Conservation (phyloP, 2,888 invertebrate genomes). For the Drosophila maculinotata region DNA sequence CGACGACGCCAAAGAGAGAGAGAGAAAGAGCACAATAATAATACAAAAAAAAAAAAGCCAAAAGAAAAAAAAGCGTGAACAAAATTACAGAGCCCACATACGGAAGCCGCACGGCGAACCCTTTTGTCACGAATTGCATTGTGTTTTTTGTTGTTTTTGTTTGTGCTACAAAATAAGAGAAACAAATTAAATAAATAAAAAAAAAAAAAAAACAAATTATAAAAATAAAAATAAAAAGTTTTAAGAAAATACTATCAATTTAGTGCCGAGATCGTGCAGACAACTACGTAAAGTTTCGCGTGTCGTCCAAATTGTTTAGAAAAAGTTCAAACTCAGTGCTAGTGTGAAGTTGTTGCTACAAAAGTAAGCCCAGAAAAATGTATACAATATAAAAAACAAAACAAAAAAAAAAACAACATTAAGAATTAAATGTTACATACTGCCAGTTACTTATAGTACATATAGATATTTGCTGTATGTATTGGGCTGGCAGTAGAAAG, state of each 20-base stretch:
- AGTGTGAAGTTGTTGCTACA: constrained; percentile 21
- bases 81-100: constrained; percentile 17
- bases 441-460: constrained; percentile 9
- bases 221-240: background rate
- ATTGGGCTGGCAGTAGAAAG: constrained; percentile 28
- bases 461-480: background rate
- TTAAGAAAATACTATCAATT: background rate
- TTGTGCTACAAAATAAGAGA: constrained; percentile 41
- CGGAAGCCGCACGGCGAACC: constrained; percentile 27
- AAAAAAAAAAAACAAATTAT: background rate
- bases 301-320: background rate
- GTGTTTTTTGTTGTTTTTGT: constrained; percentile 61
- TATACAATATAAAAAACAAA: background rate
- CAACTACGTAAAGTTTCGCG: background rate
- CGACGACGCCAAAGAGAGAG: constrained; percentile 52
- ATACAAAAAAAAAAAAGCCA: constrained; percentile 12
- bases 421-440: constrained; percentile 13
- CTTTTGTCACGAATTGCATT: constrained; percentile 27
- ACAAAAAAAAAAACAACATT: constrained; percentile 3
- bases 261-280: constrained; percentile 20
- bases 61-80: constrained; percentile 2
- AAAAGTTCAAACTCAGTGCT: constrained; percentile 23
- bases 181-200: constrained; percentile 5
- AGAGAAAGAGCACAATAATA: constrained; percentile 20
- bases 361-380: constrained; percentile 42